Conservation (phyloP, 2,113 vertebrate genomes). For the mouse (Mus musculus) region GRCm39 chr14:45244001-45244500, state of each 20-base stretch:
- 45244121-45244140: neutral
- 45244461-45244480: too few relatives aligned
- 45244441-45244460: too few relatives aligned
- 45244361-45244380: neutral
- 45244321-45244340: neutral
- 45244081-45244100: neutral
- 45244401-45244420: neutral
- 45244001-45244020: neutral
- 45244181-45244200: neutral
- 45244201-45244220: neutral
- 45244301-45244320: neutral
- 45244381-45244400: neutral
- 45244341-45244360: neutral
- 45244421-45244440: too few relatives aligned
- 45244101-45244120: neutral
- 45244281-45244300: neutral
- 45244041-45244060: neutral
- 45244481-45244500: neutral
- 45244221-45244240: neutral
- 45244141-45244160: conserved; percentile 3
- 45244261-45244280: neutral
- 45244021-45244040: neutral
- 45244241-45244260: neutral
- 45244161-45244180: neutral
- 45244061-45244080: neutral